These are phyloP conservation scores for Protosalanx chinensis DNA, from an alignment of 2,797 vertebrate species.

Conservation along the genomic window DNA sequence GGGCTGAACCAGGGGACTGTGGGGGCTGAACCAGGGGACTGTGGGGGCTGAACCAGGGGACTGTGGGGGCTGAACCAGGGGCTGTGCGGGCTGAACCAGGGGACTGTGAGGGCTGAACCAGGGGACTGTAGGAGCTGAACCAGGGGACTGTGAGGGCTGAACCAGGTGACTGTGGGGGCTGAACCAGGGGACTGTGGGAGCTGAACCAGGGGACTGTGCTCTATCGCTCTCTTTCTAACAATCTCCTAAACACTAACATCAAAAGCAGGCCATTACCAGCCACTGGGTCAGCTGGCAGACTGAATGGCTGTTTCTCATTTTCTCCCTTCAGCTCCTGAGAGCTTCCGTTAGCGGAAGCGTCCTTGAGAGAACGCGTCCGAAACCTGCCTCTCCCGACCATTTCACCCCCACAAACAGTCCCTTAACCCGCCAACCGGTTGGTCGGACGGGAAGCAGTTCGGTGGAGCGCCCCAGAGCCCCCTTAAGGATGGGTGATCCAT, in stretches of 20 bases:
- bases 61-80: no score
- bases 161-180: no score
- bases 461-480: slow-evolving; percentile 53
- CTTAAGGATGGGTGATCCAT: slow-evolving; percentile 45
- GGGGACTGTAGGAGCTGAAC: no score
- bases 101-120: no score
- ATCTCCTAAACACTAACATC: slow-evolving; percentile 31
- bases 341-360: not conserved
- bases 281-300: slow-evolving; percentile 57
- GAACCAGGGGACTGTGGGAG: no score
- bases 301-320: slow-evolving; percentile 47
- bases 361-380: not conserved
- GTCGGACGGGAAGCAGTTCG: slow-evolving; percentile 20
- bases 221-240: slow-evolving; percentile 22
- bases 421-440: no score
- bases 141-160: no score
- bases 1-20: no score
- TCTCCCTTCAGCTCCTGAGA: not conserved
- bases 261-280: slow-evolving; percentile 61
- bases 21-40: no score
- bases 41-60: no score
- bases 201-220: not conserved
- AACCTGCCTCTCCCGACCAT: slow-evolving; percentile 11
- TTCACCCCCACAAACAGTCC: slow-evolving; percentile 6
- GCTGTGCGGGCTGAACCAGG: no score